Evolutionary conservation across 2,113 vertebrate species (phyloP).

Genomic region (Centropristis striata): DNA sequence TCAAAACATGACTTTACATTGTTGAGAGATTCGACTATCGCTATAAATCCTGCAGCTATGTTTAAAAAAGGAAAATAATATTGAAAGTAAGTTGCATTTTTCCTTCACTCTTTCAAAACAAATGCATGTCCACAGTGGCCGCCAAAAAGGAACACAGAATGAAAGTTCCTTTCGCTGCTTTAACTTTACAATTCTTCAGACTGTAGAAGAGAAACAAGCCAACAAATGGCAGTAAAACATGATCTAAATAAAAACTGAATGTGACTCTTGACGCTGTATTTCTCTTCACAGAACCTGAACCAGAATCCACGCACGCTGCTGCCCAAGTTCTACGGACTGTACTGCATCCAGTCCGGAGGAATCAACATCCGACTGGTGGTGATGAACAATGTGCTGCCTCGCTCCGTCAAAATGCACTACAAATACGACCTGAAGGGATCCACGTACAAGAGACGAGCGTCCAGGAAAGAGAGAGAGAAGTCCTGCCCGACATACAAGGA

Average conservation of each 20-base stretch:
- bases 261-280: background rate
- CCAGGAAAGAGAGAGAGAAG: slow-evolving; percentile 86
- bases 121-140: too few relatives aligned
- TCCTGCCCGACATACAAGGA: slow-evolving; percentile 84
- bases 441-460: slow-evolving; percentile 85
- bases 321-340: slow-evolving; percentile 87
- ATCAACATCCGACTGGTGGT: slow-evolving; percentile 87
- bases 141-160: too few relatives aligned
- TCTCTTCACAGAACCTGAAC: slow-evolving; percentile 82
- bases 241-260: background rate
- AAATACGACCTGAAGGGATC: slow-evolving; percentile 88
- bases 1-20: too few relatives aligned
- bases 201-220: background rate
- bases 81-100: too few relatives aligned
- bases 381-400: slow-evolving; percentile 87
- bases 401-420: slow-evolving; percentile 86
- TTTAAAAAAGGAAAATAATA: too few relatives aligned
- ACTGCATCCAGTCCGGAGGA: slow-evolving; percentile 87
- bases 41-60: too few relatives aligned
- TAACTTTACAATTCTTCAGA: background rate
- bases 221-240: background rate
- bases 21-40: too few relatives aligned
- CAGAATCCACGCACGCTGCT: slow-evolving; percentile 86
- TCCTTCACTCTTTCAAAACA: too few relatives aligned
- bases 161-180: too few relatives aligned